Evolutionary conservation across 1,140 invertebrate genomes (phyloP), one percentile per base, ranked within the genome.

Genomic region (Achatina immaculata): DNA sequence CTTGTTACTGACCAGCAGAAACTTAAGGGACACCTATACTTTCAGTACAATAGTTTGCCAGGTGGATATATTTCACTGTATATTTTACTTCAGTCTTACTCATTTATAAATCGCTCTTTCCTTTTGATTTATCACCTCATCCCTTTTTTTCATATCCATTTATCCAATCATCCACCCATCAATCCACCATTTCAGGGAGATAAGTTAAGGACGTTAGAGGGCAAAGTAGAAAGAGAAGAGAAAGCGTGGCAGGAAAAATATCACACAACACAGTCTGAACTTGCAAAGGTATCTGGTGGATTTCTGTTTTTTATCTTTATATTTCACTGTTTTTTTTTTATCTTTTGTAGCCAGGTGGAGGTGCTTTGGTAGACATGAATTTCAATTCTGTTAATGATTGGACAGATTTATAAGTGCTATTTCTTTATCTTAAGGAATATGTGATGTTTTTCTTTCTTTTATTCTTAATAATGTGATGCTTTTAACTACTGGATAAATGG

Each of bases 201-300:
- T 45, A 94, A 94, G 86, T 90, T 95, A 80, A 94, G 93, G 81
- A 92, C 93, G 84, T 91, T 95, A 73, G 94, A 95, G 87, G 92
- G 90, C 83, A 93, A 94, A 88, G 93, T 95, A 85, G 93, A 94
- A 85, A 88, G 92, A 68, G 94, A 94, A 88, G 94, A 95, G 90
- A 92, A 92, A 74, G n/a, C 36, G 28, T 95, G 95, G 95, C 92
- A 93, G 82, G 90, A 92, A 65, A 93, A 86, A 75, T 65, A 87
- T 62, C 69, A 85, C 66, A 38, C 78, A 40, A 81, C 85, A 72
- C 82, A 88, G 62, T 69, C 80, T 81, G 85, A 90, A 65, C 76
- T 89, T 40, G 38, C 84, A 81, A 81, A 88, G 83, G 86, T 89
- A 83, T 76, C 80, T 72, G 28, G 62, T 14, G 24, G 48, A 51